A percentile compares a stretch with the other conserved stretches of the same genome.
Conservation (phyloP, 1,140 invertebrate genomes). For the Drepana arcuata region DNA sequence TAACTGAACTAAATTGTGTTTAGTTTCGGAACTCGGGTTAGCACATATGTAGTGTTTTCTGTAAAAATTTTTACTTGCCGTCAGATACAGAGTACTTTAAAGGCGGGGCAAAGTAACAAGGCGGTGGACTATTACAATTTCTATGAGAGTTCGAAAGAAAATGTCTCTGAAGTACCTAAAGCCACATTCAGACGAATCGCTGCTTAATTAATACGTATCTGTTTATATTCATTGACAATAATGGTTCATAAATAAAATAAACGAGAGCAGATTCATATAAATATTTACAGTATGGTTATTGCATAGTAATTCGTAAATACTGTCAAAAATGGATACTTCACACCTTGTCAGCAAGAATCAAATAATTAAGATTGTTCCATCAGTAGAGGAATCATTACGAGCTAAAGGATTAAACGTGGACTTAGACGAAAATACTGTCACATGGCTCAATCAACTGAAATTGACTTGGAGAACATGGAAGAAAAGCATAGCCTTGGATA, state of each 20-base stretch:
- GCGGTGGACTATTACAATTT: too few relatives aligned
- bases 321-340: conserved; percentile 34
- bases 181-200: too few relatives aligned
- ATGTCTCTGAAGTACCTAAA: too few relatives aligned
- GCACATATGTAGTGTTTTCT: too few relatives aligned
- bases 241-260: conserved; percentile 1
- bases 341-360: conserved; percentile 43
- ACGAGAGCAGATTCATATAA: neutral
- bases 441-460: conserved; percentile 45
- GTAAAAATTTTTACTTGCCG: too few relatives aligned
- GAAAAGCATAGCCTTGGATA: conserved; percentile 39
- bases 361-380: conserved; percentile 59
- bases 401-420: conserved; percentile 41
- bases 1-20: too few relatives aligned
- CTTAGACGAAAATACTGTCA: conserved; percentile 27
- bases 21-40: too few relatives aligned
- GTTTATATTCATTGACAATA: too few relatives aligned
- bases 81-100: too few relatives aligned
- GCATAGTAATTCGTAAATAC: conserved; percentile 4
- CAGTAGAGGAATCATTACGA: conserved; percentile 47
- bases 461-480: conserved; percentile 56
- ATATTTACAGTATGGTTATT: neutral
- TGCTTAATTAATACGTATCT: too few relatives aligned
- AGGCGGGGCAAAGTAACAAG: too few relatives aligned
- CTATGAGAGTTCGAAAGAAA: too few relatives aligned